Evolutionary conservation across 2,797 vertebrate species (phyloP), one percentile per base, ranked within the genome.

Genomic region (Gymnothorax javanicus): DNA sequence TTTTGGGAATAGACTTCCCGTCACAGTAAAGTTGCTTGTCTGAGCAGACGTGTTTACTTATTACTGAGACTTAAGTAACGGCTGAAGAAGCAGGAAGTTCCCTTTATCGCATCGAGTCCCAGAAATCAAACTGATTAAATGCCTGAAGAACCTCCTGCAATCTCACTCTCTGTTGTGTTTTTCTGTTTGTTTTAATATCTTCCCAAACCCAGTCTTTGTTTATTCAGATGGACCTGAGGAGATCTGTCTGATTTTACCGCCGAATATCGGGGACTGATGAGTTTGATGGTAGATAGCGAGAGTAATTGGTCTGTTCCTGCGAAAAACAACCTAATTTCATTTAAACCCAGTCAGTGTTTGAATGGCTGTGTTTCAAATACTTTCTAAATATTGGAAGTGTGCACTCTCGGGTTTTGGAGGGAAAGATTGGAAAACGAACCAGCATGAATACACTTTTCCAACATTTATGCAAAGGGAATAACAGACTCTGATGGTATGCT

Each of bases 401-500:
- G 33, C 73, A 20, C 33, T 52, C 15, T 43, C 43, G 15, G 33
- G 15, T 79, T 54, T 54, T 1, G 17, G 50, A 79, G 75, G 5
- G 17, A 7, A 56, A 54, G n/a, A 23, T 79, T 5, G 20, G 17
- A 50, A 17, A 50, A 54, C 13, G 7, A 52, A 15, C 50, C 20
- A 20, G 75, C 9, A 54, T 23, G 50, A 4, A 4, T 43, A 75
- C 75, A n/a, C 5, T 43, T 77, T 54, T 79, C 8, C 56, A 54
- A n/a, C 17, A 79, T n/a, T 79, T 54, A n/a, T 79, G 75, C 75
- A 56, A 79, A 79, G 43, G 73, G 33, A 79, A 73, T 54, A 52
- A 56, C 43, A 79, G 75, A 54, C 50, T 54, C n/a, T 20, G 11
- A 79, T 54, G 56, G 52, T 79, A 79, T 79, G 52, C 56, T 54